Conservation (phyloP, 2,888 invertebrate species). For the Cheilosia soror region DNA sequence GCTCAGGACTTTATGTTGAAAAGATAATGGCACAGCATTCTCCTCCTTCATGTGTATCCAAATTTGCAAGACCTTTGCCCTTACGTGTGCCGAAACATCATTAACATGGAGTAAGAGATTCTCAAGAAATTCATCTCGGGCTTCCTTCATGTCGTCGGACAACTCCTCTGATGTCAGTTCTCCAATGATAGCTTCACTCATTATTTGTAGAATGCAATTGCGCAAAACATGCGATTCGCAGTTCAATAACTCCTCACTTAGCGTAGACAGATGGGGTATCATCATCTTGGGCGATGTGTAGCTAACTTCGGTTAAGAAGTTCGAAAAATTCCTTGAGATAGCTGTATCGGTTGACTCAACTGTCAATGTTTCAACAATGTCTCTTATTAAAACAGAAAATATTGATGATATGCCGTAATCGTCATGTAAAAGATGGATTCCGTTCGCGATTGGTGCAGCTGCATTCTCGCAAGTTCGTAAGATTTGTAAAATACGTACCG, state of each 20-base stretch:
- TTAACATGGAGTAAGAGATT: slow-evolving; percentile 92
- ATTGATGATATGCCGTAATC: slow-evolving; percentile 82
- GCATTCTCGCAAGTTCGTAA: slow-evolving; percentile 81
- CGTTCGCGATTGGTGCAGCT: slow-evolving; percentile 80
- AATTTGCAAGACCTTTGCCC: slow-evolving; percentile 93
- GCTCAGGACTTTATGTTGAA: slow-evolving; percentile 88
- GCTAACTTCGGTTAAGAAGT: slow-evolving; percentile 82
- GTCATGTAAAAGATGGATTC: slow-evolving; percentile 81
- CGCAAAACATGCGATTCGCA: slow-evolving; percentile 88
- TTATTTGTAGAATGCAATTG: slow-evolving; percentile 92
- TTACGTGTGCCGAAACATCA: slow-evolving; percentile 93
- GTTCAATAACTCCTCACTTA: slow-evolving; percentile 82
- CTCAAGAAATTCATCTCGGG: slow-evolving; percentile 92
- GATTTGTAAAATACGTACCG: slow-evolving; percentile 88
- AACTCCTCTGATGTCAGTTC: slow-evolving; percentile 90
- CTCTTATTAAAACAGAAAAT: slow-evolving; percentile 82
- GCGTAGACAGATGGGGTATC: slow-evolving; percentile 82
- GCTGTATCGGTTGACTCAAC: slow-evolving; percentile 80
- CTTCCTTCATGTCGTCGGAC: slow-evolving; percentile 87
- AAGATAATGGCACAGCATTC: slow-evolving; percentile 90
- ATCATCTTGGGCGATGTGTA: slow-evolving; percentile 81
- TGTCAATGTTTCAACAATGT: slow-evolving; percentile 81
- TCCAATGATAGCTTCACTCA: slow-evolving; percentile 90
- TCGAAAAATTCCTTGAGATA: slow-evolving; percentile 81
- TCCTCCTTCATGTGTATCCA: slow-evolving; percentile 92